Evolutionary conservation across 2,888 invertebrate species (phyloP), one percentile per base, ranked within the genome.

Genomic region (Nomada goodeniana): DNA sequence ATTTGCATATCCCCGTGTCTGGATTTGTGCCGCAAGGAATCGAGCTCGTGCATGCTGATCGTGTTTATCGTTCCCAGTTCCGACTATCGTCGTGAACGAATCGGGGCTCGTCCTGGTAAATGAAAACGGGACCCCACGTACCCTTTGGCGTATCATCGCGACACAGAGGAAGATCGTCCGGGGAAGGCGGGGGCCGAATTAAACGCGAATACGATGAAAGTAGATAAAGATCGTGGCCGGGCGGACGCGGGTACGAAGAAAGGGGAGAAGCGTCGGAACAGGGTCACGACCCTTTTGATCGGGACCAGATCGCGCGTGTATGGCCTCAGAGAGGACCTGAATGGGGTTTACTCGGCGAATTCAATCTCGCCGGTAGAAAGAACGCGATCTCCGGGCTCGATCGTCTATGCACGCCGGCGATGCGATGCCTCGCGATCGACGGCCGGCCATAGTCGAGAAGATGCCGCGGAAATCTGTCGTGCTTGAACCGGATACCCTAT

Each of bases 351-450:
- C 74, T 65, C 44, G 72, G 73, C 76, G 87, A 76, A 87, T 88
- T 88, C 87, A 88, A 88, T 88, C 85, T 88, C 79, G 77, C 67
- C 44, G 75, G 64, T 67, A 82, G 85, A 89, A 88, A 81, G 78
- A 82, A 84, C 73, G 79, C 84, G 85, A 88, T 83, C 83, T 76
- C 55, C 67, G 50, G 1, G 64, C 76, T 59, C 81, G 79, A 86
- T 83, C 85, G 82, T 72, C 82, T 83, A 87, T 80, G 80, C 79
- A 83, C 71, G 60, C 65, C 44, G 36, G 53, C 61, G 59, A 74
- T 50, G 53, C 61, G 59, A 74, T 26, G 64, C 67, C 23, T 36
- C 36, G 20, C 55, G 42, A 53, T 68, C 68, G 36, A 36, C 50
- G 4, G 0, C 18, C 26, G 10, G 67, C 52, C 57, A 61, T 59